Evolutionary conservation across 2,888 invertebrate species (phyloP), one percentile per base, ranked within the genome.

Genomic region (Gymnocheta viridis): DNA sequence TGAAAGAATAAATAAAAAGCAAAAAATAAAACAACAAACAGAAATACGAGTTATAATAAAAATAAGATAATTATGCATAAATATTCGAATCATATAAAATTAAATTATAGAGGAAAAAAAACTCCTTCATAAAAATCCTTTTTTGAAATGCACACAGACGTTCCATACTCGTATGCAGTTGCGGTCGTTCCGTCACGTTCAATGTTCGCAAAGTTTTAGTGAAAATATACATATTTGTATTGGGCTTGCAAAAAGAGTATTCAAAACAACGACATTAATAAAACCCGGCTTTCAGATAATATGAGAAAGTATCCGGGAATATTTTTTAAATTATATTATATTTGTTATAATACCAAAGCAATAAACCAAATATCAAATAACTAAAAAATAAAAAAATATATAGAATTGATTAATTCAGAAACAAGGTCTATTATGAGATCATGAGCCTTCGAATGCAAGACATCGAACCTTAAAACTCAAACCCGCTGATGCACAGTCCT

Each of bases 61-160:
- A 38, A 77, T 60, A 49, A 14, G 24, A 49, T 60, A 49, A 58
- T 5, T 76, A 44, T 17, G 38, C 12, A 54, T 74, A 64, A 51
- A 74, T 29, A 49, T 22, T 32, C 2, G 6, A 72, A 62, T 38
- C 17, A 51, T 51, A 32, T 29, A 29, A 62, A 24, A 58, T 58
- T 4, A 72, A 58, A 47, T 32, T 58, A 47, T n/a, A 27, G 19
- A 74, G 22, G 9, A 56, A 14, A 41, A 66, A n/a, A 51, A 22
- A 60, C 49, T 27, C 1, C 14, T 47, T 9, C n/a, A n/a, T n/a
- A 47, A 54, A 67, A 67, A 47, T 38, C 35, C 35, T 58, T 67
- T 41, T 44, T 7, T 27, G 64, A 77, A 67, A 67, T 67, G 47
- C 76, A 58, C 58, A 67, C 76, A 77, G 19, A 5, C 47, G 19